Base-by-base conservation (phyloP, 2,113 vertebrate species). In the Hippocampus zosterae region DNA sequence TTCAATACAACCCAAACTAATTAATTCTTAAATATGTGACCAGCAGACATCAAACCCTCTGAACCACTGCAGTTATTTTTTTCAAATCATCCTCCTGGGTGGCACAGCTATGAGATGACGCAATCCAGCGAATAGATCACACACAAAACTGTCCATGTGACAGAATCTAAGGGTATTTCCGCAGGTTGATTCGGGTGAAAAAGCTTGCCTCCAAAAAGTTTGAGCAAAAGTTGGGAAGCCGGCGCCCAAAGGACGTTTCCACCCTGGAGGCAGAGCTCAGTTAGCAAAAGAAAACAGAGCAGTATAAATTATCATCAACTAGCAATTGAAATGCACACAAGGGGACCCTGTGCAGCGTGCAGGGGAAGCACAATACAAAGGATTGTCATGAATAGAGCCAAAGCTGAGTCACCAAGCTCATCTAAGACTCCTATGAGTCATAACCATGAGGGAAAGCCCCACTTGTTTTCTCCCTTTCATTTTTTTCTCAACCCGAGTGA, bases 351-450 rank as follows among this genome's bases (percentile, higher is more conserved):
- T 44, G 40, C 40, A n/a, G 61, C 18, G 29, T 62, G 60, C 60
- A 23, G 15, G 55, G 42, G 21, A 41, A 21, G 37, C 8, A 44
- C 41, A 15, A 12, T 23, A 65, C 11, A 65, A 60, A 60, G 27
- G 61, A 65, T 44, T 46, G 12, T 13, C n/a, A 23, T 25, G 12
- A 65, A 65, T 25, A 23, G 42, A 68, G 4, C 27, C 52, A 76
- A 73, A 70, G 48, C 65, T 61, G 55, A 65, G 59, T 52, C 68
- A 46, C 65, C 55, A 18, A 63, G 70, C 68, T 84, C 67, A 81
- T 70, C 72, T 19, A 81, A 74, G 68, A 61, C 67, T 80, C 56
- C 56, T 46, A 80, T 86, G 80, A 85, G 70, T 87, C 80, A 88
- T 81, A 75, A 40, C 66, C 41, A 69, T 73, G 65, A 61, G 69